These are phyloP conservation scores for Riparia riparia DNA, from an alignment of 2,113 vertebrate genomes.

Conservation along the genomic window DNA sequence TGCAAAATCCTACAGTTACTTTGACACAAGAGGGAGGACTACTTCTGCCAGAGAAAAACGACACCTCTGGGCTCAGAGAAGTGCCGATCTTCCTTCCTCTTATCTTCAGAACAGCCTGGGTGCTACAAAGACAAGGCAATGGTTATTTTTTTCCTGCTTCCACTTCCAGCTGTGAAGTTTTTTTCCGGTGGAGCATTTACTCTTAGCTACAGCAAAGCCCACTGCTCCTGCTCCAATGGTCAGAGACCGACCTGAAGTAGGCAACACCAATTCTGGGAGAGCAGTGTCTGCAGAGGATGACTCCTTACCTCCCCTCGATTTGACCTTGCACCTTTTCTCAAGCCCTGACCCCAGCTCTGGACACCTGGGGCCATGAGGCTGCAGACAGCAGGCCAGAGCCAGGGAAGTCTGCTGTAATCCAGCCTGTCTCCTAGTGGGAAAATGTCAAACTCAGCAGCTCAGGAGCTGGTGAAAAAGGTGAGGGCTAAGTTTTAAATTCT, in stretches of 20 bases:
- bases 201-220: neutral
- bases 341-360: neutral
- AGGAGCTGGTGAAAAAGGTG: neutral
- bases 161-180: neutral
- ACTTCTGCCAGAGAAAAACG: neutral
- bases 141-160: neutral
- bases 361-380: fast-evolving
- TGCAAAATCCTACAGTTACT: neutral
- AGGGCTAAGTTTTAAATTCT: neutral
- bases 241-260: neutral
- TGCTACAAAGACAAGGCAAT: neutral
- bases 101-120: neutral
- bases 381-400: neutral
- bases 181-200: neutral
- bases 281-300: neutral
- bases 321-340: neutral
- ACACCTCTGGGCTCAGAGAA: neutral
- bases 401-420: neutral
- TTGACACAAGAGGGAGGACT: neutral
- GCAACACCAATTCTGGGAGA: neutral
- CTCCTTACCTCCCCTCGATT: neutral
- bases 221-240: fast-evolving
- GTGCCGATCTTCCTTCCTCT: neutral
- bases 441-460: neutral
- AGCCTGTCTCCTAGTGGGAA: neutral